Evolutionary conservation across 2,797 vertebrate species (phyloP).

Genomic region (Enteromius thamalakanensis): DNA sequence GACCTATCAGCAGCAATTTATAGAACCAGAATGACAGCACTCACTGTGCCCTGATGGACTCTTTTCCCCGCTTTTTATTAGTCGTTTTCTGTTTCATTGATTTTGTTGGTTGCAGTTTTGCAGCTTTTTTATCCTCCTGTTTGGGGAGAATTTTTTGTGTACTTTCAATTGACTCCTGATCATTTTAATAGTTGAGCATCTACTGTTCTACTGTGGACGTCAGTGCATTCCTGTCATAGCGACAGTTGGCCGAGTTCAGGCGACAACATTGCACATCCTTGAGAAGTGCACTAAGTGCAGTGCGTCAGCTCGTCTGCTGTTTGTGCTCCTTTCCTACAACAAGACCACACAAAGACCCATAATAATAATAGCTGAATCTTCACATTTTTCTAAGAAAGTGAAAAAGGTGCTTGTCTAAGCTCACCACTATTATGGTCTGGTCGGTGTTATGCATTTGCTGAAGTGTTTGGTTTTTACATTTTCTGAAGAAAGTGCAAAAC

Average conservation of each 20-base stretch:
- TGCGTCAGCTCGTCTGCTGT: background rate
- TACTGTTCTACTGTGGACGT: conserved; percentile 11
- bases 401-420: background rate
- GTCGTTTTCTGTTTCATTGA: background rate
- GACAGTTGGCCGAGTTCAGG: background rate
- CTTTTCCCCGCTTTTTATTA: background rate
- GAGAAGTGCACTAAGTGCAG: conserved; percentile 13
- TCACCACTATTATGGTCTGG: background rate
- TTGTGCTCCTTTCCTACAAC: background rate
- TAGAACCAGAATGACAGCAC: conserved; percentile 74
- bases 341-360: background rate
- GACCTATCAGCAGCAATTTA: conserved; percentile 79
- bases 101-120: background rate
- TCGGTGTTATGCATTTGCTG: background rate
- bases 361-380: background rate
- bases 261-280: background rate
- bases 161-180: conserved; percentile 21
- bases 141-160: background rate
- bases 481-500: background rate
- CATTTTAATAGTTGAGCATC: conserved; percentile 3
- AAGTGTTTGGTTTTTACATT: background rate
- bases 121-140: background rate
- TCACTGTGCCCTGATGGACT: conserved; percentile 70
- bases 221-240: conserved; percentile 34
- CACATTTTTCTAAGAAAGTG: background rate